These are phyloP conservation scores for Sardinella longiceps DNA, from an alignment of 2,797 vertebrate genomes.

Conservation along the genomic window DNA sequence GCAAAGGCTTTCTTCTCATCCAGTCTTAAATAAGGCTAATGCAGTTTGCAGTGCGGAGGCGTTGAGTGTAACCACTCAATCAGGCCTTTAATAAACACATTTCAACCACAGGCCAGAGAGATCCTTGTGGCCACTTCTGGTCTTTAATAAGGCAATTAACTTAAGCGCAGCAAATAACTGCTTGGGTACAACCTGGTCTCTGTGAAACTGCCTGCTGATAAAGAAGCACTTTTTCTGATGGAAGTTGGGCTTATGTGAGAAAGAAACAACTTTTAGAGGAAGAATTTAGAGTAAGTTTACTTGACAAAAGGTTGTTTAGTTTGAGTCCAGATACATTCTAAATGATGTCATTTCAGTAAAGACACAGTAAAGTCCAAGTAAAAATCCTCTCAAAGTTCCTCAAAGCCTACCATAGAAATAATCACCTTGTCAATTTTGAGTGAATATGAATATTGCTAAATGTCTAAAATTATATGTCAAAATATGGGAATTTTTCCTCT, in stretches of 20 bases:
- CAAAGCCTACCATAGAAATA: no score
- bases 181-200: background rate
- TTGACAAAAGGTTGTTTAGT: background rate
- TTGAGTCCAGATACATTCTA: background rate
- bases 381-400: no score
- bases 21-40: slow-evolving; percentile 8
- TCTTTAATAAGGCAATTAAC: background rate
- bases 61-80: background rate
- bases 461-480: no score
- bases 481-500: no score
- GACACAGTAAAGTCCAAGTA: no score
- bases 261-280: background rate
- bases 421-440: no score
- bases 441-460: no score
- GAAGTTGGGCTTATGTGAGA: background rate
- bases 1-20: background rate
- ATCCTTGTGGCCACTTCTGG: background rate
- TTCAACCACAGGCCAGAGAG: background rate
- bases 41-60: background rate
- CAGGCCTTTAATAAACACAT: slow-evolving; percentile 4
- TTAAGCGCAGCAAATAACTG: background rate
- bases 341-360: no score
- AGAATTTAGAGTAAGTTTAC: background rate
- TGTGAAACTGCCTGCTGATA: background rate
- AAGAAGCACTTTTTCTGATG: background rate